Evolutionary conservation across 2,888 invertebrate species (phyloP), one percentile per base, ranked within the genome.

Genomic region (Heliconius ethilla): DNA sequence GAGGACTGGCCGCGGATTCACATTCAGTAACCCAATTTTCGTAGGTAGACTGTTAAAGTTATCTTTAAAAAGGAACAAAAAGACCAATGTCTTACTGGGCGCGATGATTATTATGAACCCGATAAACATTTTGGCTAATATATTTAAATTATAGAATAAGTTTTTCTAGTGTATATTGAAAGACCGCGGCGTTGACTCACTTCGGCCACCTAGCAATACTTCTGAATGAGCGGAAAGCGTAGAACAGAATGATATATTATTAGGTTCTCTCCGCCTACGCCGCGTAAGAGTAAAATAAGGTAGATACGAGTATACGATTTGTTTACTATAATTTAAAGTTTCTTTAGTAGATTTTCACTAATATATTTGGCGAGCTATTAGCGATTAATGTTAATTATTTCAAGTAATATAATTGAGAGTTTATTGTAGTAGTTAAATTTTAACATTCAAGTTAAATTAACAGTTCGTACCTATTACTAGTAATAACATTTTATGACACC

Each of bases 401-500:
- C 25, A 69, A 69, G 25, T 40, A 69, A 69, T 72, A 33, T 72
- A 72, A 72, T 59, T 59, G 59, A 72, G 33, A 33, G 15, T 59
- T 59, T 59, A 72, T 33, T 59, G 15, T n/a, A 70, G 70, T 55
- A 55, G 51, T 55, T 29, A 72, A 33, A 72, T 15, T 51, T 72
- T 33, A 59, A 59, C 72, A 59, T 72, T 72, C 59, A 11, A n/a
- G n/a, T 59, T 72, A 59, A 72, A 33, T 59, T 59, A 59, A 37
- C 33, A 72, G 33, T 72, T 27, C 29, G 55, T 59, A 59, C 51
- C n/a, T 72, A 72, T 72, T 72, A 72, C 33, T 59, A 33, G 59
- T 37, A 59, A 59, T 72, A 59, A 72, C 13, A 37, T 59, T 72
- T 72, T 59, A 72, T 72, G 55, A 72, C 55, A 59, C 72, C 72